Base-by-base conservation (phyloP, 30 jellyfish, hydroid and myxozoan species). In the Hydra vulgaris region DNA sequence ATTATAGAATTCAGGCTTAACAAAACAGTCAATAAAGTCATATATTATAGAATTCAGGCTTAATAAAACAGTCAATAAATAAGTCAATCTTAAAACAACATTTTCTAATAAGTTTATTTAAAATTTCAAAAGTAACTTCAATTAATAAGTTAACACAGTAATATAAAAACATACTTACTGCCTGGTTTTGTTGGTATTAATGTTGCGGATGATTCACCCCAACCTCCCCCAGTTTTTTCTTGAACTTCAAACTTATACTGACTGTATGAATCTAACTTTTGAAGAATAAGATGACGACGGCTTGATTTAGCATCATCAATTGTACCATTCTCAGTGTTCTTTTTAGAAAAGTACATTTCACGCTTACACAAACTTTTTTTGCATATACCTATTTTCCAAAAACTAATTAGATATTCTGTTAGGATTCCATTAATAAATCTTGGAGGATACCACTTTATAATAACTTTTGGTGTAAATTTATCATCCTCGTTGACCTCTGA, bases 201-300 rank as follows among this genome's bases (percentile, higher is more conserved):
- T 15, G 15, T 61, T 20, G 53, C 24, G 8, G 95, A 72, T 40
- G 53, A 84, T 18, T 85, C 84, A 8, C 97, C 97, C 97, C 97
- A 89, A 69, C 97, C 97, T 5, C 26, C 75, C 5, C 70, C 77
- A 0, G 97, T 89, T 25, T 84, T 70, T 66, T 89, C 97, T 73
- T 93, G 83, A 7, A 89, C 95, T 25, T 82, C 74, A 56, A 89
- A 54, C 21, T 73, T 56, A 53, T 85, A 89, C 3, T 40, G 67
- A 71, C 86, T 81, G 78, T 54, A 85, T 24, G 97, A 93, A 18
- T 77, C 72, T 53, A 89, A 61, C 19, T 15, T n/a, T n/a, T 23
- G 27, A 75, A 23, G 15, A 27, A 61, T 78, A 0, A n/a, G 54
- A 78, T 61, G 85, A 15, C 0, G 7, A 4, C 79, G 27, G 3